Conservation (phyloP, 2,888 invertebrate genomes). For the Eristalis intricaria region DNA sequence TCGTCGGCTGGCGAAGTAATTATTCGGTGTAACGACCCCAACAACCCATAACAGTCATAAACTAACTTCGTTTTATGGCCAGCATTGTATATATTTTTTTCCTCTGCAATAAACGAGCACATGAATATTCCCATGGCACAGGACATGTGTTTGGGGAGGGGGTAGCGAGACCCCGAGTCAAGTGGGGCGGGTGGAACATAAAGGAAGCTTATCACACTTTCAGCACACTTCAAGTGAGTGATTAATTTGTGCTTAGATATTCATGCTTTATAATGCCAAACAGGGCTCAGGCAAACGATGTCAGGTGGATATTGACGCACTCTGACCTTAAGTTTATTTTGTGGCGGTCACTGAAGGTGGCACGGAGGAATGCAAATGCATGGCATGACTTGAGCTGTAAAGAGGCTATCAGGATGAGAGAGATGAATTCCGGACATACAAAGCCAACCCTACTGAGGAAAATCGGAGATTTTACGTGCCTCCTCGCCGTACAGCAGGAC, state of each 20-base stretch:
- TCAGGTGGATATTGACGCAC: not conserved
- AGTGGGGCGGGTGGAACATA: not conserved
- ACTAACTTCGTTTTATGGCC: not conserved
- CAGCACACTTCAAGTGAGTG: not conserved
- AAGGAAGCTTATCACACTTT: not conserved
- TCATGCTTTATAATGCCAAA: not conserved
- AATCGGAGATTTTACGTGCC: too few species aligned
- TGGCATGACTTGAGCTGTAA: too few species aligned
- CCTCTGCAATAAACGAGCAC: not conserved
- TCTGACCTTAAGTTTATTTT: not conserved
- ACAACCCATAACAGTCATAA: not conserved
- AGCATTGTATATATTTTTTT: not conserved
- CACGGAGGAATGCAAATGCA: too few species aligned
- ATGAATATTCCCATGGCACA: not conserved
- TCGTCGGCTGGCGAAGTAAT: not conserved
- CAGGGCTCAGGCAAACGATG: not conserved
- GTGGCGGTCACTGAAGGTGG: too few species aligned
- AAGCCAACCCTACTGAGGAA: too few species aligned
- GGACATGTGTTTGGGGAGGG: not conserved
- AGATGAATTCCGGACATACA: too few species aligned
- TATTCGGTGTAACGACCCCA: constrained; percentile 1
- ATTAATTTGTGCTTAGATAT: not conserved
- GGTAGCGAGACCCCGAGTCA: not conserved
- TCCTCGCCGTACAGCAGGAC: too few species aligned
- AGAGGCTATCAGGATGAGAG: too few species aligned